A percentile compares a stretch with the other conserved stretches of the same genome.
Conservation (phyloP, 2,113 vertebrate genomes). For the Pycnonotus jocosus region DNA sequence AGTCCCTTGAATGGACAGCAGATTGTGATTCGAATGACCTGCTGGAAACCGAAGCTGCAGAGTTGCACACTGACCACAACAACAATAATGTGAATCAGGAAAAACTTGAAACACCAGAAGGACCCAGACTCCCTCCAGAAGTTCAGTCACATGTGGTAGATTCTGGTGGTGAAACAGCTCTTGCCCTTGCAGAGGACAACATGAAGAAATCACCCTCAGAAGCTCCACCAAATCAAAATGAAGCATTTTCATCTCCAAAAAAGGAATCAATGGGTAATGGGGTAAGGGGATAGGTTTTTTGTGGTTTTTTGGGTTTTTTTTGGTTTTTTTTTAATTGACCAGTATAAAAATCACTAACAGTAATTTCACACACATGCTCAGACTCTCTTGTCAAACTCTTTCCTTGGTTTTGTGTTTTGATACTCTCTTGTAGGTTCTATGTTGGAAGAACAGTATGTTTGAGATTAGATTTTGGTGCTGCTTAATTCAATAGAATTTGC, state of each 20-base stretch:
- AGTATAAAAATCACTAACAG: background rate
- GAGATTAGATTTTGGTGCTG: background rate
- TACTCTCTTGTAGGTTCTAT: background rate
- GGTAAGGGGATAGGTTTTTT: slow-evolving; percentile 39
- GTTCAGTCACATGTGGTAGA: slow-evolving; percentile 24
- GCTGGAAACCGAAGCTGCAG: slow-evolving; percentile 17
- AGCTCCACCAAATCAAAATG: background rate
- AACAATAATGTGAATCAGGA: slow-evolving; percentile 39
- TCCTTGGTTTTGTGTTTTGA: background rate
- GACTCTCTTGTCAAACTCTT: background rate
- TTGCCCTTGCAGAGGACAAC: slow-evolving; percentile 14
- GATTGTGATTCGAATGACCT: slow-evolving; percentile 11
- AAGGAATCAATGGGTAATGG: slow-evolving; percentile 12
- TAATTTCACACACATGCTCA: background rate
- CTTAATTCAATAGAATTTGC: background rate
- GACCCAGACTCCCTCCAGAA: slow-evolving; percentile 41
- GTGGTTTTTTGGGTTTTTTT: no score
- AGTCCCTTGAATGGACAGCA: slow-evolving; percentile 76
- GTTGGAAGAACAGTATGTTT: background rate
- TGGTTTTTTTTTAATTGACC: background rate
- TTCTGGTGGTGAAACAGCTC: slow-evolving; percentile 31
- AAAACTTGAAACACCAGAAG: slow-evolving; percentile 44
- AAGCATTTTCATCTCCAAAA: background rate
- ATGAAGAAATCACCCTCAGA: background rate
- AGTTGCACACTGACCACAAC: slow-evolving; percentile 2